Base-by-base conservation (phyloP, 2,888 invertebrate species). In the Scaptodrosophila latifasciaeformis region DNA sequence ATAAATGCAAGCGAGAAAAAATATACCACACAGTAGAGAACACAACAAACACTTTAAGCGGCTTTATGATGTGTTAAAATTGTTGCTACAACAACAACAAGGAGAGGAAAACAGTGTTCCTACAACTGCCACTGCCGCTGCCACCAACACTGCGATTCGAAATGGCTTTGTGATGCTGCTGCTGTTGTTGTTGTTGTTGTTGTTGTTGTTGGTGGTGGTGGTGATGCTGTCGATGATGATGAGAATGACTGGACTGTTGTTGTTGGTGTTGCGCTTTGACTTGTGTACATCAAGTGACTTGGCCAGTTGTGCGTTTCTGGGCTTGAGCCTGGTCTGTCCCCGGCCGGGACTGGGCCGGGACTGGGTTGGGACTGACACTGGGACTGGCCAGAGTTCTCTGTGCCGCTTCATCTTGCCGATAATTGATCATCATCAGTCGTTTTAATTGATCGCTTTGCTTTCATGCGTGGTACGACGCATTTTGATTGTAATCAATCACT, bases 391-490 rank as follows among this genome's bases (percentile, higher is more conserved):
- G n/a, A n/a, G n/a, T n/a, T n/a, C n/a, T n/a, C n/a, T n/a, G 35
- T 15, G 24, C 7, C 50, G 55, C 59, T 60, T 61, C 55, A 60
- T 60, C 60, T 61, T 56, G 56, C 67, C 70, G 71, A 78, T 72
- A 72, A 72, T 74, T 74, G 75, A 77, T 75, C 75, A 75, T 75
- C 75, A 75, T 75, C 75, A 79, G 80, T 75, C 75, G 70, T 79
- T 79, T 75, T 75, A 75, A 75, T 75, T 75, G 75, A 75, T 75
- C 75, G 74, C 70, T 67, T 71, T 54, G 56, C 54, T 63, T 58
- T 66, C 62, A 18, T 47, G 39, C 60, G 46, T 60, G 54, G 54
- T 19, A 47, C 47, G 43, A 24, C 49, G 62, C 63, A 55, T 70
- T 67, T 75, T 55, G 77, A 71, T 80, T 74, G 80, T 80, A 76